These are phyloP conservation scores for Gibbula magus DNA, from an alignment of 2,888 invertebrate genomes.

Conservation along the genomic window DNA sequence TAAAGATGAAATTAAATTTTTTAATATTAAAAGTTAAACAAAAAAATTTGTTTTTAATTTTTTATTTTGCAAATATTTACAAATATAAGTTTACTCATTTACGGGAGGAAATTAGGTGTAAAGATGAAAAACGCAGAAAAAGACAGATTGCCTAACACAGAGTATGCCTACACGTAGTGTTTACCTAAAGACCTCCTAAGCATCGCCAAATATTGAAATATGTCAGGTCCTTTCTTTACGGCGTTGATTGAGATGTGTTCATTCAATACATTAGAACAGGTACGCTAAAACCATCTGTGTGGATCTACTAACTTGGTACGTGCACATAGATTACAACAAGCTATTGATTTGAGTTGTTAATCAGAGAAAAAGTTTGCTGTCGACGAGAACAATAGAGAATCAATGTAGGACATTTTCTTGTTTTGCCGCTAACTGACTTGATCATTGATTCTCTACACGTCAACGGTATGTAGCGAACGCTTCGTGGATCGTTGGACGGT, in stretches of 20 bases:
- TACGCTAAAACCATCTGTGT: not conserved
- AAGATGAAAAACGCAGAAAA: too few relatives aligned
- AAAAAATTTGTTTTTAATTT: too few relatives aligned
- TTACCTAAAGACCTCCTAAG: not conserved
- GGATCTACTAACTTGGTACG: not conserved
- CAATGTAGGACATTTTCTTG: not conserved
- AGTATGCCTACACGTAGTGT: not conserved
- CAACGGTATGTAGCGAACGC: not conserved
- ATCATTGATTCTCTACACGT: not conserved
- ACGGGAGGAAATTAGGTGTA: too few relatives aligned
- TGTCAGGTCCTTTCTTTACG: not conserved
- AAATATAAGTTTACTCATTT: too few relatives aligned
- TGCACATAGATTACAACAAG: not conserved
- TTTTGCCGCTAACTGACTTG: not conserved
- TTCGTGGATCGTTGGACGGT: not conserved
- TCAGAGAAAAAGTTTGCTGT: slow-evolving; percentile 9
- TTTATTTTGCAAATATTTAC: too few relatives aligned
- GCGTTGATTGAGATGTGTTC: not conserved
- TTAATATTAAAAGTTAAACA: too few relatives aligned
- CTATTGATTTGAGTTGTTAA: not conserved
- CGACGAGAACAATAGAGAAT: not conserved
- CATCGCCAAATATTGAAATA: slow-evolving; percentile 11
- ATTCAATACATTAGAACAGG: not conserved
- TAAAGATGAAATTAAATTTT: too few relatives aligned
- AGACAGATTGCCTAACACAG: too few relatives aligned